Percentiles rank a stretch among this genome's conserved stretches.
phyloP scores from a whole-genome alignment of 2,113 vertebrate species.

The Atrichornis clamosus region DNA sequence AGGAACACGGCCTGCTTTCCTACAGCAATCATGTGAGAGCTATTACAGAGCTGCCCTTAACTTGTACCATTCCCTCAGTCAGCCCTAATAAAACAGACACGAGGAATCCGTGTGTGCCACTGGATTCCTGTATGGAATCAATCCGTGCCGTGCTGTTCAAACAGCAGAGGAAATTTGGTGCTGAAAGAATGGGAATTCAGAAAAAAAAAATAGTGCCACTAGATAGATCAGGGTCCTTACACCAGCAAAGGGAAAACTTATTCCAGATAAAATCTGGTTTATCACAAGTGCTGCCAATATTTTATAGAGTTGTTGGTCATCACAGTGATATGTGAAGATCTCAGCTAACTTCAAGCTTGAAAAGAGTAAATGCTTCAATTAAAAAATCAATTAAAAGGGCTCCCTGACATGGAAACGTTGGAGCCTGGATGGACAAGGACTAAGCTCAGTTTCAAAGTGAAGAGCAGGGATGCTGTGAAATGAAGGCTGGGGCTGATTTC shows the following conservation, averaged over 20 bases:
- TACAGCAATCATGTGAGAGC: conserved; percentile 39
- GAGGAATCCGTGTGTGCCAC: neutral
- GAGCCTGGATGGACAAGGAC: neutral
- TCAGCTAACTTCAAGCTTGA: neutral
- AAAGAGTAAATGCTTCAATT: neutral
- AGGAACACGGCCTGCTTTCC: neutral
- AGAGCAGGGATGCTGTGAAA: neutral
- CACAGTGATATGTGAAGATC: neutral
- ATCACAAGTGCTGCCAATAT: neutral
- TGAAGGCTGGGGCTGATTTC: neutral
- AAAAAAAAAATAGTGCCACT: neutral
- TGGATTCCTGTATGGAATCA: conserved; percentile 2
- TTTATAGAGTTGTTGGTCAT: neutral
- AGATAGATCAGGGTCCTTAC: neutral
- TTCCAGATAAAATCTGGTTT: neutral
- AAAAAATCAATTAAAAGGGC: neutral
- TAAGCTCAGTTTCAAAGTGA: neutral
- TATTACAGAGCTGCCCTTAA: conserved; percentile 42
- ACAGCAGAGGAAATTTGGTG: neutral
- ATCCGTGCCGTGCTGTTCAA: neutral
- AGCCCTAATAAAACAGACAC: conserved; percentile 28
- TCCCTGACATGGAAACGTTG: neutral
- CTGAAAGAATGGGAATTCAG: neutral
- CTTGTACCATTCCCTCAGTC: conserved; percentile 29
- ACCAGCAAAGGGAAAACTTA: neutral